These are phyloP conservation scores for Aplocera efformata DNA, from an alignment of 2,888 invertebrate species.

Conservation along the genomic window DNA sequence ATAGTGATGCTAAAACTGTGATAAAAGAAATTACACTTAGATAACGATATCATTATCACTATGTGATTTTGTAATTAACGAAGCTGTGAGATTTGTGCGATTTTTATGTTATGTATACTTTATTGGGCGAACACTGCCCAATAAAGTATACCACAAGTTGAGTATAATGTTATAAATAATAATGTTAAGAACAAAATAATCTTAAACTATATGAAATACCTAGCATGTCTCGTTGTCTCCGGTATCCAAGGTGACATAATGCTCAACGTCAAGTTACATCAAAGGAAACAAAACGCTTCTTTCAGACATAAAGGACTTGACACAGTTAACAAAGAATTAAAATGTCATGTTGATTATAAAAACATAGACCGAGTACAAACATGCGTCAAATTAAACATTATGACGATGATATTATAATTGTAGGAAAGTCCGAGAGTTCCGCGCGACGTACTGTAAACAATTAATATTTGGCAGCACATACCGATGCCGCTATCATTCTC, in stretches of 20 bases:
- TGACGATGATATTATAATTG: neutral
- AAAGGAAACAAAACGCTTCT: no score
- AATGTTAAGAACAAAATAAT: no score
- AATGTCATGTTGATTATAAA: conserved; percentile 6
- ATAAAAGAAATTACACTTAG: conserved; percentile 4
- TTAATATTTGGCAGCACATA: conserved; percentile 25
- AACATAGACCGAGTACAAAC: conserved; percentile 9
- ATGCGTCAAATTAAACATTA: conserved; percentile 10
- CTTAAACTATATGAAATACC: no score
- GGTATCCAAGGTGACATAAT: no score
- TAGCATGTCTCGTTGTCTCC: no score
- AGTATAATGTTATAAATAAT: no score
- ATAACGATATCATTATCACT: conserved; percentile 10
- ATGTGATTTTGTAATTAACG: conserved; percentile 6
- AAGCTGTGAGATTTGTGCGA: no score
- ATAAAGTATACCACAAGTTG: no score
- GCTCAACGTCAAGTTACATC: no score
- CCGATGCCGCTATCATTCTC: conserved; percentile 50
- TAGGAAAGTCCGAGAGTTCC: neutral
- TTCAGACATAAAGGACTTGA: no score
- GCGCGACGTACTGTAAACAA: neutral
- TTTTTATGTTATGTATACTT: no score
- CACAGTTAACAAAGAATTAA: conserved; percentile 10
- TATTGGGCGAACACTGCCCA: no score
- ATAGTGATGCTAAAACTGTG: neutral